These are phyloP conservation scores for Drosophila stalkeri DNA, from an alignment of 2,888 invertebrate genomes.

Conservation along the genomic window DNA sequence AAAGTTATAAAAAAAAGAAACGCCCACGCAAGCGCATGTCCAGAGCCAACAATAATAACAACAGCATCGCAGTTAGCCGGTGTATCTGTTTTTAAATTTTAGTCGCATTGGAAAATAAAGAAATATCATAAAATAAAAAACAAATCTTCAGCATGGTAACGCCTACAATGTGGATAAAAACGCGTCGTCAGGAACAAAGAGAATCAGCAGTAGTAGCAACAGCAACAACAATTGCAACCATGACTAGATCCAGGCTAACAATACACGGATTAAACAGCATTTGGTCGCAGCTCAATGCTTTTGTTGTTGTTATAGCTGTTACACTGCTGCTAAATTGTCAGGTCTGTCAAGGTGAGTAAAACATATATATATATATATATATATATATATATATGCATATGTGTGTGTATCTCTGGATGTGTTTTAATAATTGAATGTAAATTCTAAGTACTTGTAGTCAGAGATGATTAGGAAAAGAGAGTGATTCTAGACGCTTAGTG, in stretches of 20 bases:
- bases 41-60: conserved; percentile 19
- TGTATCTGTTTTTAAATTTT: conserved; percentile 7
- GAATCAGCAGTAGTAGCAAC: conserved; percentile 38
- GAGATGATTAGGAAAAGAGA: conserved; percentile 2
- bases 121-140: not conserved
- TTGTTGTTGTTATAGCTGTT: conserved; percentile 64
- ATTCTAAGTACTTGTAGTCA: conserved; percentile 11
- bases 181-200: conserved; percentile 81
- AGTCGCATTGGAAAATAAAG: conserved; percentile 3
- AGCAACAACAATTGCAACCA: conserved; percentile 38
- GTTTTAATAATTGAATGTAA: conserved; percentile 14
- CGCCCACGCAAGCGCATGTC: conserved; percentile 48
- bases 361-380: not conserved
- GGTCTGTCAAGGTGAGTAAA: conserved; percentile 79
- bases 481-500: not conserved
- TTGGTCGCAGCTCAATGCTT: conserved; percentile 61
- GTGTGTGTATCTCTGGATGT: not conserved
- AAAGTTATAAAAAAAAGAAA: conserved; percentile 1
- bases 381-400: not conserved
- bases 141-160: conserved; percentile 45
- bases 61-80: not conserved
- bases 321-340: conserved; percentile 72
- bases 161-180: conserved; percentile 56
- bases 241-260: conserved; percentile 26
- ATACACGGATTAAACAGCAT: conserved; percentile 65